These are phyloP conservation scores for Philopedon plagiatum DNA, from an alignment of 2,888 invertebrate species.

Conservation along the genomic window DNA sequence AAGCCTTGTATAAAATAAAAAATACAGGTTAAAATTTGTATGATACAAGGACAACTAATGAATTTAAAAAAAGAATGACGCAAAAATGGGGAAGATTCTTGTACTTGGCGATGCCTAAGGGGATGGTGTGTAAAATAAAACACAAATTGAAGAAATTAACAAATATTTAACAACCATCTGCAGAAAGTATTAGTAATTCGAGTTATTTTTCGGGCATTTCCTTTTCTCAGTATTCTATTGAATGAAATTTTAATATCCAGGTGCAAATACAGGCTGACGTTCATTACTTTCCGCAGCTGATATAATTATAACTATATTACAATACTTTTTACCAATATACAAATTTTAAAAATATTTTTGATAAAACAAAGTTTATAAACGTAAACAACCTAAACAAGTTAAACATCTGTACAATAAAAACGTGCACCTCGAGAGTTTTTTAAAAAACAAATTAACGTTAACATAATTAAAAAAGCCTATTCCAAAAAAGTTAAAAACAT, in stretches of 20 bases:
- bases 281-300: no score
- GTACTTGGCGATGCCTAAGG: no score
- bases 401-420: conserved; percentile 12
- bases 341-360: conserved; percentile 13
- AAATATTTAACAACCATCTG: neutral
- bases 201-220: neutral
- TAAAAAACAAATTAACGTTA: neutral
- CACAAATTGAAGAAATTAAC: conserved; percentile 23
- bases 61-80: no score
- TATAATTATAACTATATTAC: conserved; percentile 22
- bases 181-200: neutral
- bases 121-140: neutral
- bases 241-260: no score
- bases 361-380: neutral
- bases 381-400: conserved; percentile 6
- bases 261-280: no score
- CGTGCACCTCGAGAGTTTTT: neutral
- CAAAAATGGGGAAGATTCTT: no score
- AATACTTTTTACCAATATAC: conserved; percentile 26
- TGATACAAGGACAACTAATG: no score
- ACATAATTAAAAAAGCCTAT: neutral
- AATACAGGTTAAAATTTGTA: no score
- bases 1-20: no score
- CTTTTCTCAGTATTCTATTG: no score
- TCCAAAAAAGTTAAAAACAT: neutral